Evolutionary conservation across 2,113 vertebrate species (phyloP).

Genomic region (Poicephalus meyeri): DNA sequence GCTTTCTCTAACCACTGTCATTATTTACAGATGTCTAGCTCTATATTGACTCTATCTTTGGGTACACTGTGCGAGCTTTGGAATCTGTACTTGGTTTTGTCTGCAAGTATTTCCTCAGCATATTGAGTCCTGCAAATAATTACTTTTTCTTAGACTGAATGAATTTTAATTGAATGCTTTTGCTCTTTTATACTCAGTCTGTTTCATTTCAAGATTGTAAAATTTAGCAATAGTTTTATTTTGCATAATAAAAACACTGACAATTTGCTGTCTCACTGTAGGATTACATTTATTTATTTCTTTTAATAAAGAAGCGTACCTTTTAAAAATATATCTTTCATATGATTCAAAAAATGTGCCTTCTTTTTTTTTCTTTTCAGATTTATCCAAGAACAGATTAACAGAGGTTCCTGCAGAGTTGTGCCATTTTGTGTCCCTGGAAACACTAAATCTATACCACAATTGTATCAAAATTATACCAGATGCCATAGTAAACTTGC

Average conservation of each 20-base stretch:
- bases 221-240: background rate
- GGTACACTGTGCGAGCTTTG: background rate
- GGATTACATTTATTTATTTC: background rate
- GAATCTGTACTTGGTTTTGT: background rate
- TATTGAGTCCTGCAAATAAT: background rate
- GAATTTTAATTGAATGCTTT: background rate
- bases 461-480: conserved; percentile 95
- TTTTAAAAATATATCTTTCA: background rate
- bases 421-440: conserved; percentile 91
- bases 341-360: background rate
- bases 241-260: background rate
- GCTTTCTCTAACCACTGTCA: background rate
- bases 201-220: background rate
- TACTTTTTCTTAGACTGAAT: background rate
- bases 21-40: background rate
- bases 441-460: conserved; percentile 93
- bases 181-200: background rate
- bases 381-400: conserved; percentile 94
- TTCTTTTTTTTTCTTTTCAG: conserved; percentile 69
- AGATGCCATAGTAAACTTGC: conserved; percentile 85
- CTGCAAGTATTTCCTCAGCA: background rate
- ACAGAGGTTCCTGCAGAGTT: conserved; percentile 87
- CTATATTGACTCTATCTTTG: background rate
- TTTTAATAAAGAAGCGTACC: background rate
- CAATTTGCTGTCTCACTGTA: background rate